These are phyloP conservation scores for Nicator chloris DNA, from an alignment of 2,113 vertebrate species.

Conservation along the genomic window DNA sequence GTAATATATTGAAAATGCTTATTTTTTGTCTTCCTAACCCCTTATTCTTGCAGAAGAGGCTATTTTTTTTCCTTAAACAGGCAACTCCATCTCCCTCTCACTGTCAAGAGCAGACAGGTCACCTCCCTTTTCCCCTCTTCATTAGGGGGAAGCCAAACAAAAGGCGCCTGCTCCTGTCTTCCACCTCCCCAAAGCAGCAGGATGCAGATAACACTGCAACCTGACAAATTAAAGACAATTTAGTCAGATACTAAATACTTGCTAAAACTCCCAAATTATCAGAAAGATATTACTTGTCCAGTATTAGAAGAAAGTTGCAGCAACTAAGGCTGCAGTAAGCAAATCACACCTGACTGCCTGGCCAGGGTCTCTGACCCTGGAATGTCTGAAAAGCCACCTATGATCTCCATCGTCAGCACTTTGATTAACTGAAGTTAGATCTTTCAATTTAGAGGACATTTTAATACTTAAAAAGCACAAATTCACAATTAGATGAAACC, in stretches of 20 bases:
- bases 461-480: background rate
- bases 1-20: slow-evolving; percentile 59
- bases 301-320: background rate
- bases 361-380: background rate
- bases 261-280: background rate
- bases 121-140: background rate
- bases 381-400: background rate
- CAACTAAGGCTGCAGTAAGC: background rate
- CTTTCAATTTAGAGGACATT: background rate
- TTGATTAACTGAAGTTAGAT: background rate
- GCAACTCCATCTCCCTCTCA: background rate
- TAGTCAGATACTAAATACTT: background rate
- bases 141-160: background rate
- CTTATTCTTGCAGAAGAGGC: background rate
- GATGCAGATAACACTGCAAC: background rate
- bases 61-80: background rate
- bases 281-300: background rate
- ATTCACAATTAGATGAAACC: background rate
- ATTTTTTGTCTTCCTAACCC: slow-evolving; percentile 50
- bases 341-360: background rate
- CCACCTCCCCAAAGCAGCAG: background rate
- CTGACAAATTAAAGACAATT: background rate
- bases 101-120: background rate
- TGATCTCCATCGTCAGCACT: background rate
- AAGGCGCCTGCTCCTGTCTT: background rate